These are phyloP conservation scores for Cynoglossus semilaevis DNA, from an alignment of 2,113 vertebrate genomes.

Conservation along the genomic window DNA sequence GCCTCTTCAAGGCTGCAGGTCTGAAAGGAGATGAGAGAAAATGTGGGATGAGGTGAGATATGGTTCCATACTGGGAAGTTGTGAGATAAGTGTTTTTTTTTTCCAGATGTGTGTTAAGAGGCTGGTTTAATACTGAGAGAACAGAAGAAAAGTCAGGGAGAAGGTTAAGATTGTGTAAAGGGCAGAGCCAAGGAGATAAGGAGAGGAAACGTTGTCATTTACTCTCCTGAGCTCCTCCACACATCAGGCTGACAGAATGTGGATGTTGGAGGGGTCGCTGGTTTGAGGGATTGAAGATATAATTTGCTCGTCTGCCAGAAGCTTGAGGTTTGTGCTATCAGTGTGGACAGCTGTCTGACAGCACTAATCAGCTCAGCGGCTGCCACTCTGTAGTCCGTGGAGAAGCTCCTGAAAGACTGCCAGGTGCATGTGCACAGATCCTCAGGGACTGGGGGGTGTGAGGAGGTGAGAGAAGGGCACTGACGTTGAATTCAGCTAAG, in stretches of 20 bases:
- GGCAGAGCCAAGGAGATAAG: slow-evolving; percentile 36
- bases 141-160: neutral
- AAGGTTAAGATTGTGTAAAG: slow-evolving; percentile 31
- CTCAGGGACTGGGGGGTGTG: neutral
- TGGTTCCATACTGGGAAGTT: slow-evolving; percentile 12
- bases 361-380: slow-evolving; percentile 56
- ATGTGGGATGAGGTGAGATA: slow-evolving; percentile 22
- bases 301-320: slow-evolving; percentile 46
- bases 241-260: slow-evolving; percentile 29
- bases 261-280: neutral
- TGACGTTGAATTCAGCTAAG: neutral
- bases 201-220: slow-evolving; percentile 34
- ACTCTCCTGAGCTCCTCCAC: slow-evolving; percentile 37
- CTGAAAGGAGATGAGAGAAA: slow-evolving; percentile 2
- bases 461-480: neutral
- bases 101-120: slow-evolving; percentile 19
- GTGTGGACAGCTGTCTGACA: slow-evolving; percentile 47
- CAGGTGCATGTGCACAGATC: slow-evolving; percentile 28
- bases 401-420: slow-evolving; percentile 32
- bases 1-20: slow-evolving; percentile 13
- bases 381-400: slow-evolving; percentile 32
- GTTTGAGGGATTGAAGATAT: slow-evolving; percentile 30
- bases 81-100: slow-evolving; percentile 24
- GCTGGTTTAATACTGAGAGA: slow-evolving; percentile 27
- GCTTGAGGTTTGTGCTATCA: slow-evolving; percentile 55